A percentile compares a stretch with the other conserved stretches of the same genome.
These are phyloP conservation scores for Laticauda laticaudata DNA, from an alignment of 2,113 vertebrate genomes.

Conservation along the genomic window DNA sequence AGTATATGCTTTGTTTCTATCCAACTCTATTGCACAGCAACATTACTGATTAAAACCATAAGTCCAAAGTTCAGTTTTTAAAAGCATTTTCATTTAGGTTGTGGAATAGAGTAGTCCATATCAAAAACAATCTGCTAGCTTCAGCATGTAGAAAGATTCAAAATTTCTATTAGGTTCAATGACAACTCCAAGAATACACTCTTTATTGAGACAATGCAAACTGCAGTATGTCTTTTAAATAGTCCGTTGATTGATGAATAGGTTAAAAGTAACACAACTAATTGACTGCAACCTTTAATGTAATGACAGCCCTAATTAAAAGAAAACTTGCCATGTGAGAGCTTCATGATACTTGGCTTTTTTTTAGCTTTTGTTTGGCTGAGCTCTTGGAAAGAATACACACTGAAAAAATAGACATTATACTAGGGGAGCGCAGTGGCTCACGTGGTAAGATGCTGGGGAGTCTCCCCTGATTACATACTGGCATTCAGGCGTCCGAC, in stretches of 20 bases:
- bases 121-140: neutral
- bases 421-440: no score
- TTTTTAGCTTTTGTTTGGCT: constrained; percentile 35
- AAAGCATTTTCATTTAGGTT: neutral
- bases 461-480: no score
- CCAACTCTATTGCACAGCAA: neutral
- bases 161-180: neutral
- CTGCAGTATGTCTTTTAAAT: constrained; percentile 1
- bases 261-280: constrained; percentile 18
- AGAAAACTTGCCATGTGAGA: constrained; percentile 16
- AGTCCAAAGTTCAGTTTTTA: neutral
- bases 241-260: neutral
- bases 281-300: constrained; percentile 25
- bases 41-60: neutral
- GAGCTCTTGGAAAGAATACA: neutral
- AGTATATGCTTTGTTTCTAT: neutral
- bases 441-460: no score
- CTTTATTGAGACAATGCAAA: neutral
- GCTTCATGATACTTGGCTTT: neutral
- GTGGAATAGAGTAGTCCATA: neutral
- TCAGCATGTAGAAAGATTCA: neutral
- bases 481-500: no score
- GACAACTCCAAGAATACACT: neutral
- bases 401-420: neutral
- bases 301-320: constrained; percentile 13